phyloP scores from a whole-genome alignment of 2,888 invertebrate genomes.

The Allacma fusca region DNA sequence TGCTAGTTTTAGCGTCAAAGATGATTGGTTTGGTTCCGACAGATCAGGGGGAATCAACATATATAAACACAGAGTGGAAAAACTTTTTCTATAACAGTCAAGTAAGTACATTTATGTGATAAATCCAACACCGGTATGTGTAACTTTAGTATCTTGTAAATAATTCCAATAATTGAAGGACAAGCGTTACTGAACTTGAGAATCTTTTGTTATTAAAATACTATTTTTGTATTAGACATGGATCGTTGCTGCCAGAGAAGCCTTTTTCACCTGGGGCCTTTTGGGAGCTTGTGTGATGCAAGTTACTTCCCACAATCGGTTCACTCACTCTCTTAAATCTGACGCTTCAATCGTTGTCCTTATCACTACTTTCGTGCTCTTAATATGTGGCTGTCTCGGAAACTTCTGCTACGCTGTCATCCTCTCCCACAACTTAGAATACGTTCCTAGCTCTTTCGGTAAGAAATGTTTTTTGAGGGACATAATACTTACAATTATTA shows the following conservation, averaged over 20 bases:
- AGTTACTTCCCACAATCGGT: slow-evolving; percentile 72
- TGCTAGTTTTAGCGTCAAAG: slow-evolving; percentile 77
- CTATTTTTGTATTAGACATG: slow-evolving; percentile 73
- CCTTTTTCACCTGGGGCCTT: slow-evolving; percentile 87
- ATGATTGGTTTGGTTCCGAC: slow-evolving; percentile 76
- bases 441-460: slow-evolving; percentile 88
- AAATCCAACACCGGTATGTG: not conserved
- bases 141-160: not conserved
- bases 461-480: slow-evolving; percentile 63
- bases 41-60: slow-evolving; percentile 69
- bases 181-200: not conserved
- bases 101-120: slow-evolving; percentile 66
- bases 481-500: too few relatives aligned
- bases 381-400: slow-evolving; percentile 80
- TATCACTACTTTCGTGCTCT: slow-evolving; percentile 77
- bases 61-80: slow-evolving; percentile 81
- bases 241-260: slow-evolving; percentile 88
- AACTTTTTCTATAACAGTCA: slow-evolving; percentile 85
- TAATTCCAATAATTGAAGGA: not conserved
- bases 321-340: slow-evolving; percentile 70
- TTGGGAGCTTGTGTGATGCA: slow-evolving; percentile 83
- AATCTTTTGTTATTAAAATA: too few relatives aligned
- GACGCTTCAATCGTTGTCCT: slow-evolving; percentile 75
- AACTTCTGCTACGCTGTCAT: slow-evolving; percentile 83
- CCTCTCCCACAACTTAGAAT: slow-evolving; percentile 76